Evolutionary conservation across 53 echinoderm and acorn worm genomes (phyloP), one percentile per base, ranked within the genome.

Genomic region (Hippasteria phrygiana): DNA sequence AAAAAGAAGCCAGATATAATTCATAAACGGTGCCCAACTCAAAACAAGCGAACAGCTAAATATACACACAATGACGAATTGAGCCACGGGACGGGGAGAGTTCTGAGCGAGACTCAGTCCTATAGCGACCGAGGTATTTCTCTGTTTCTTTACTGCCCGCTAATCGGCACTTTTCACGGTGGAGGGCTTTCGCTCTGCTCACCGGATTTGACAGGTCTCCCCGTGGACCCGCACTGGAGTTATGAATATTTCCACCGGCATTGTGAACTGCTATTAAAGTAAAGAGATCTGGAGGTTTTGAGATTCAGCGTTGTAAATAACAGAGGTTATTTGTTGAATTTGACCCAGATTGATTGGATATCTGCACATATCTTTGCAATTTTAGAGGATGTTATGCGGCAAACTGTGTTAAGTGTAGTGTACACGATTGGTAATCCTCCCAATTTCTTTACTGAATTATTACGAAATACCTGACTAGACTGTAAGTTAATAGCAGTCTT

Each of bases 151-250:
- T 54, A 55, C 7, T 59, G 56, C 78, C 59, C n/a, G 55, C 78
- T 78, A 78, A 78, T 78, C 78, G 78, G 39, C 56, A 56, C 62
- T 55, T 78, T 78, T 78, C 78, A 78, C 78, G 78, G 78, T 78
- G 39, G 22, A 56, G 56, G 32, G 78, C 40, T 26, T 59, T 18
- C 11, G 78, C 78, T 38, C 56, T 38, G 78, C 29, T 55, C 78
- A 78, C 10, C 37, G 78, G n/a, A n/a, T 78, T 38, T 62, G 78
- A 78, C 78, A 78, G 78, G 39, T 39, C 78, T 39, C 62, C 59
- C 62, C 12, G 11, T 29, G 55, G 78, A 78, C 55, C 35, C 33
- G 11, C 59, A 36, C 12, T 13, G 62, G 41, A 59, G 62, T 40
- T 37, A 24, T 62, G 78, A 78, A 78, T 78, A 55, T 35, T 78